phyloP scores from a whole-genome alignment of 2,113 vertebrate genomes.

The Antigone vipio region DNA sequence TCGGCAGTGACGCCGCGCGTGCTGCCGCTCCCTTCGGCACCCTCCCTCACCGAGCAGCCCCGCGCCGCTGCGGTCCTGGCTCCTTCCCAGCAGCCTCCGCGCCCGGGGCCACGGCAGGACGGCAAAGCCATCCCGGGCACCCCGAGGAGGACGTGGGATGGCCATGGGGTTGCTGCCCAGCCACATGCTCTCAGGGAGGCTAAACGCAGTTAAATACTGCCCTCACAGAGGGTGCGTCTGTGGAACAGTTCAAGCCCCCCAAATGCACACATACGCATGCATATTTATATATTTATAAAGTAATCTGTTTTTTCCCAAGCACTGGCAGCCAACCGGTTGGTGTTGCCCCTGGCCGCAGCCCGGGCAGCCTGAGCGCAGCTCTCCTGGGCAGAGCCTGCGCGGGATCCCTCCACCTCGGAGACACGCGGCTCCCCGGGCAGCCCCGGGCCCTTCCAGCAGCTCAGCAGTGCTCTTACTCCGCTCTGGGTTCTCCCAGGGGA shows the following conservation, averaged over 20 bases:
- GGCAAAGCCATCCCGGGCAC: neutral
- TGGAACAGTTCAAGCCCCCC: neutral
- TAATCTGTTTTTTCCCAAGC: neutral
- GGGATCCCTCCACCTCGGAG: fast-evolving
- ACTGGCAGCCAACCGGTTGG: fast-evolving
- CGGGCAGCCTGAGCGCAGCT: neutral
- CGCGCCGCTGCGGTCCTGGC: neutral
- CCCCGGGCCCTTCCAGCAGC: neutral
- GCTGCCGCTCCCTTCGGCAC: neutral
- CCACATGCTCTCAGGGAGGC: neutral
- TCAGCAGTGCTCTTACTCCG: neutral
- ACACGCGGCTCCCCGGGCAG: fast-evolving
- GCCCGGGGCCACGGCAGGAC: fast-evolving
- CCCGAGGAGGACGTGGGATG: fast-evolving
- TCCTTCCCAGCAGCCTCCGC: neutral
- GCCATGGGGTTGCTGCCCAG: neutral
- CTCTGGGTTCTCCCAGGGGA: neutral
- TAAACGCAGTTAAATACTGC: neutral
- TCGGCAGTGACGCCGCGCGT: too few relatives aligned
- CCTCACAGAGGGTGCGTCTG: neutral
- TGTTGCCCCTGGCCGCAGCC: neutral
- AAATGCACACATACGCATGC: too few relatives aligned
- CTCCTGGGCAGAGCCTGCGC: fast-evolving
- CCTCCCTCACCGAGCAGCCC: neutral
- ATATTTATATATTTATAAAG: too few relatives aligned